Evolutionary conservation across 2,888 invertebrate genomes (phyloP).

Genomic region (Tromatobia lineatoria): DNA sequence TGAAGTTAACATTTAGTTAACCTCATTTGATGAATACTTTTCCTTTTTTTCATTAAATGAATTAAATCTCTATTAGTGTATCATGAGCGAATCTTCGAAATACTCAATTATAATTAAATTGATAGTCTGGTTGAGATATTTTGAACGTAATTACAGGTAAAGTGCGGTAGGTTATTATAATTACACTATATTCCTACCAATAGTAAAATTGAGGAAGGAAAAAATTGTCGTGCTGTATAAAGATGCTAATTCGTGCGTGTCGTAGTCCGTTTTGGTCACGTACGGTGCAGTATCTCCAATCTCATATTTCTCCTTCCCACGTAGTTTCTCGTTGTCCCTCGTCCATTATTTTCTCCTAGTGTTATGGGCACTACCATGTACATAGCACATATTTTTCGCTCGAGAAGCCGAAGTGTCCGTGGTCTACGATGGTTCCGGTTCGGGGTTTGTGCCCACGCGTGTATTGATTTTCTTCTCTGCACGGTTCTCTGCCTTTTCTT

Average conservation of each 20-base stretch:
- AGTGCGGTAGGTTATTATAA: not conserved
- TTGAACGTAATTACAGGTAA: not conserved
- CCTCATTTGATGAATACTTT: too few species aligned
- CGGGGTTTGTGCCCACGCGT: constrained; percentile 49
- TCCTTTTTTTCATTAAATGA: too few species aligned
- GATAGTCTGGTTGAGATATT: not conserved
- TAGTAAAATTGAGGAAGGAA: constrained; percentile 9
- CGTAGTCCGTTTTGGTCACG: constrained; percentile 12
- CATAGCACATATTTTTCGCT: constrained; percentile 8
- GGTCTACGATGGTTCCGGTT: constrained; percentile 9
- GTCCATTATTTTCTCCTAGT: constrained; percentile 5
- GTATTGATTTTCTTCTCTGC: constrained; percentile 64
- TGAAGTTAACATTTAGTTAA: too few species aligned
- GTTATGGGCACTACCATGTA: constrained; percentile 3
- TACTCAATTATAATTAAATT: too few species aligned
- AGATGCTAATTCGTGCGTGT: constrained; percentile 20
- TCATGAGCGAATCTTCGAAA: too few species aligned
- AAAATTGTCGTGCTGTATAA: not conserved
- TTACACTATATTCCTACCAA: not conserved
- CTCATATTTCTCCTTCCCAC: constrained; percentile 4
- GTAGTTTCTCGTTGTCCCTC: not conserved
- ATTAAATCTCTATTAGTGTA: too few species aligned
- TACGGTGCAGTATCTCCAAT: constrained; percentile 4
- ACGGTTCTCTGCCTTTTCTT: constrained; percentile 24
- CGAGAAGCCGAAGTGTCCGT: constrained; percentile 6